Evolutionary conservation across 2,888 invertebrate species (phyloP), one percentile per base, ranked within the genome.

Genomic region (Noctua comes): DNA sequence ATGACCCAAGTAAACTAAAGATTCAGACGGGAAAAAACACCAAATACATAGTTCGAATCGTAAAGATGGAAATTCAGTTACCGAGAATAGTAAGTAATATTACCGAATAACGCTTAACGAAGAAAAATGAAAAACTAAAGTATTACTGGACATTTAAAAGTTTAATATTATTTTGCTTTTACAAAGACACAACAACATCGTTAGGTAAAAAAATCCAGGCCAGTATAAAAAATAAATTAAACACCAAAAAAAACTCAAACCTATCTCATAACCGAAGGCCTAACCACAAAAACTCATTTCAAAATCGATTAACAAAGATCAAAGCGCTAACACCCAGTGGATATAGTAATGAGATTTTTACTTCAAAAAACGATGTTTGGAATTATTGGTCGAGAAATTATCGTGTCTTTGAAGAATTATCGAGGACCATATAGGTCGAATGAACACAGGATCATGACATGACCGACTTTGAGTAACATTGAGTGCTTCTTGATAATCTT

Each of bases 331-430:
- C 82, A 82, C 69, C 54, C 31, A 46, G 18, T 31, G 57, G 66
- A 74, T 48, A 81, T 48, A 79, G 68, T 82, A 80, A 88, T 83
- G 76, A 83, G 80, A 79, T 76, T 88, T 76, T 69, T 82, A 57
- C 70, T 73, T n/a, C 59, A 70, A 75, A 69, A 72, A 73, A 27
- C 66, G 69, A 83, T 75, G 80, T 81, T 73, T 79, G 31, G n/a
- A 78, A 65, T 82, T 81, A 80, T 78, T 75, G 51, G 68, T 57
- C 36, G 54, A 73, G 77, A 77, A 36, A 85, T 62, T 66, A 82
- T 24, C 65, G 64, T 40, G 24, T 62, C 65, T 86, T 86, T 71
- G 73, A 81, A 82, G 70, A 64, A 72, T 68, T 24, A 57, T 82
- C 10, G 36, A 83, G 73, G n/a, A 69, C 54, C 54, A 13, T 40